Base-by-base conservation (phyloP, 2,888 invertebrate genomes). In the Erebia ligea region DNA sequence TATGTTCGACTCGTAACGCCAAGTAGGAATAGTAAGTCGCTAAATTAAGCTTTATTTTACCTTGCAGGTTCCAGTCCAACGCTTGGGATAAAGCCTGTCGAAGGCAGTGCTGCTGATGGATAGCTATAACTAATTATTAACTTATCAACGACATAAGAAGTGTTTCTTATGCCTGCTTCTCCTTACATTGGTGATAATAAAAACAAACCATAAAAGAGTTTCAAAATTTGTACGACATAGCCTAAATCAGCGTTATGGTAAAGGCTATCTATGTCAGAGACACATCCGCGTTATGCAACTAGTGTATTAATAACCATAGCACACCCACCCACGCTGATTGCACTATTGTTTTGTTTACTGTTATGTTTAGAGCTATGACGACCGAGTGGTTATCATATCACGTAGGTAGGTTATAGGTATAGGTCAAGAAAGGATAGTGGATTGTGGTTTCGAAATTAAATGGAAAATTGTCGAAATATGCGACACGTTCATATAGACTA, bases 221-320 rank as follows among this genome's bases (percentile, higher is more conserved):
- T 45, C 63, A 52, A 63, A 50, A 65, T 65, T 15, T 54, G 45
- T 19, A 56, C 66, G n/a, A 56, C 56, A n/a, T 50, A 64, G 58
- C 69, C 69, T 64, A 69, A 64, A 69, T 63, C 45, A 48, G 40
- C 57, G 67, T 71, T 72, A 71, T 65, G 69, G 70, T 67, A 72
- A 75, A 73, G 75, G 70, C 66, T 72, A 73, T 73, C 73, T 75
- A 40, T 75, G 75, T 75, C 76, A 76, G 73, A 69, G 69, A 50
- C 62, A 67, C 66, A 69, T 71, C 73, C 71, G 71, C 58, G 65
- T 76, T 75, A 73, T 69, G 70, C 71, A 73, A 76, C 63, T 66
- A 52, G 65, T 71, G 66, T 74, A 72, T 72, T 73, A 75, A 76
- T 73, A 73, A 74, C 73, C 72, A 73, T 75, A 73, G 67, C 63